Percentiles rank a stretch among this genome's conserved stretches.
Evolutionary conservation across 2,888 invertebrate species (phyloP).

Genomic region (Phyto melanocephala): DNA sequence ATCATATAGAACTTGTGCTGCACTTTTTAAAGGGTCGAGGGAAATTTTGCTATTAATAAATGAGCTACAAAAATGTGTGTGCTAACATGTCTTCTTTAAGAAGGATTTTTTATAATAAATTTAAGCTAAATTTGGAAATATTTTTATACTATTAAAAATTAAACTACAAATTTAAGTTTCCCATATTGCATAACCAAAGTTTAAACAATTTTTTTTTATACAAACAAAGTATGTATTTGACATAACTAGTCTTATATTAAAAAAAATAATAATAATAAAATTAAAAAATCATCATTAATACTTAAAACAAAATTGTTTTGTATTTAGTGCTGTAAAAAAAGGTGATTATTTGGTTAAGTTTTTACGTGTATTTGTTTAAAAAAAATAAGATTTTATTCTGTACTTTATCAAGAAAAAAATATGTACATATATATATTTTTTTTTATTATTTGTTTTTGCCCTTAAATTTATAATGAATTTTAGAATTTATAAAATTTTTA

Average conservation of each 20-base stretch:
- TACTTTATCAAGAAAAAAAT: conserved; percentile 52
- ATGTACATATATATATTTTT: neutral
- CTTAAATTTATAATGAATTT: too few relatives aligned
- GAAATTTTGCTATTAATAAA: too few relatives aligned
- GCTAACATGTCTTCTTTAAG: too few relatives aligned
- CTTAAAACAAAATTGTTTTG: conserved; percentile 4
- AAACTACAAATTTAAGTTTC: neutral
- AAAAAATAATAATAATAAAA: neutral
- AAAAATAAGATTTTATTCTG: conserved; percentile 63
- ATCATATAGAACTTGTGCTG: too few relatives aligned
- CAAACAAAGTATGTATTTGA: too few relatives aligned
- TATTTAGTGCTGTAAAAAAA: conserved; percentile 30
- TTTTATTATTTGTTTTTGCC: neutral
- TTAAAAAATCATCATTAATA: conserved; percentile 2
- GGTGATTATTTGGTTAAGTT: conserved; percentile 34
- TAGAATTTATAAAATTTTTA: too few relatives aligned
- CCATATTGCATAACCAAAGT: neutral
- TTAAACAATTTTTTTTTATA: neutral
- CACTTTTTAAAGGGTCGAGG: too few relatives aligned
- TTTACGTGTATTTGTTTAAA: conserved; percentile 6
- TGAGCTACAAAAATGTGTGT: too few relatives aligned
- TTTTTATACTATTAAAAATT: too few relatives aligned
- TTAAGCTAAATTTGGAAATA: too few relatives aligned
- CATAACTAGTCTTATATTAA: neutral
- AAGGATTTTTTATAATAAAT: too few relatives aligned